Base-by-base conservation (phyloP, 2,797 vertebrate species). In the Peromyscus eremicus region DNA sequence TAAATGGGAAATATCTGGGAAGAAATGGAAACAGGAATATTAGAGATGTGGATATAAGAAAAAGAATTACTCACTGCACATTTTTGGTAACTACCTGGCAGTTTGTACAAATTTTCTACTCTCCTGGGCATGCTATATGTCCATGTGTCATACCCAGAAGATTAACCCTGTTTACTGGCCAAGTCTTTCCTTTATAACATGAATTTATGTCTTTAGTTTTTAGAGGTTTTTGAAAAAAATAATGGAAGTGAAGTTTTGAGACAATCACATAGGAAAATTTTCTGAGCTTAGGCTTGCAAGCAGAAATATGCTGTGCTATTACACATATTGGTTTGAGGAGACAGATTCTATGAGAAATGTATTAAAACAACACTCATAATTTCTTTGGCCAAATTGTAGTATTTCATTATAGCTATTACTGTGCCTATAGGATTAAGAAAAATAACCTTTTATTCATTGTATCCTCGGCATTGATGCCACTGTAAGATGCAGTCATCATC, bases 1-100 rank as follows among this genome's bases (percentile, higher is more conserved):
- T 98, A 98, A 98, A 98, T 97, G 97, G 97, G 98, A 98, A 98
- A 97, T 98, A 98, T 97, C 91, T 95, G 94, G 96, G 92, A 92
- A 97, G 88, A 10, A 98, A 97, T 75, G 62, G 97, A 98, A 34
- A 0, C 6, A 96, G 95, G 81, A 97, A 97, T 98, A 95, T 97
- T 97, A 97, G 73, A 91, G 75, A 89, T 57, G 37, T 5, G 79
- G 84, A 97, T 97, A 97, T 98, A 95, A 95, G 93, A 91, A 93
- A 95, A 81, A 96, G 76, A 91, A 89, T 97, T 97, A 89, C 70
- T 96, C 37, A 71, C 88, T 93, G 70, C 64, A 90, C 96, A 88
- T 96, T 97, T 94, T 96, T 87, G 75, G 70, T 90, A 96, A 96
- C 89, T 92, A 71, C 77, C 82, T 96, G 88, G 46, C 57, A 89